Conservation (phyloP, 1,140 invertebrate species). For the Ceratosolen fusciceps region DNA sequence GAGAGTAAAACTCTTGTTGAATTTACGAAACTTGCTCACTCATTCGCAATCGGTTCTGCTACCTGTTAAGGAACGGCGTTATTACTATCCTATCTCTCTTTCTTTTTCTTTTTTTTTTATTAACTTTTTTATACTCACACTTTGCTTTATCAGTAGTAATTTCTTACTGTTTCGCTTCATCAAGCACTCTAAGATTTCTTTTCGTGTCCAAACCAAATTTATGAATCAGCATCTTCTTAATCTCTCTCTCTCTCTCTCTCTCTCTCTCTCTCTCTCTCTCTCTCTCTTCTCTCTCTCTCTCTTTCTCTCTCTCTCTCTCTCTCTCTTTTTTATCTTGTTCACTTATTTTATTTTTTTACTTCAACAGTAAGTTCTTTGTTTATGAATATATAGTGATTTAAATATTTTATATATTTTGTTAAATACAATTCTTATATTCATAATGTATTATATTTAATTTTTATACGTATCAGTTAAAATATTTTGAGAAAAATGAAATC, state of each 20-base stretch:
- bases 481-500: too few relatives aligned
- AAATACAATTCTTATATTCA: neutral
- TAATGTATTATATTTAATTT: too few relatives aligned
- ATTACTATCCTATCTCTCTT: too few relatives aligned
- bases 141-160: conserved; percentile 10
- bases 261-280: conserved; percentile 31
- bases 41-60: conserved; percentile 21
- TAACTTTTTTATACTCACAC: conserved; percentile 24
- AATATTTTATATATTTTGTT: neutral
- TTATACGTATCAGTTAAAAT: too few relatives aligned
- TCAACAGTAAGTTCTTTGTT: too few relatives aligned
- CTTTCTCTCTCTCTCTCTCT: conserved; percentile 29
- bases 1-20: neutral
- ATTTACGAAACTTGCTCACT: neutral
- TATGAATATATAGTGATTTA: too few relatives aligned
- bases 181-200: conserved; percentile 41
- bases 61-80: conserved; percentile 18
- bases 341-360: conserved; percentile 52
- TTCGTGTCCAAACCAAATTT: conserved; percentile 41
- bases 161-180: conserved; percentile 49
- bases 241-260: conserved; percentile 45
- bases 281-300: conserved; percentile 38
- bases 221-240: conserved; percentile 49
- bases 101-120: conserved; percentile 48
- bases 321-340: neutral